Evolutionary conservation across 2,113 vertebrate species (phyloP).

Genomic region (Siniperca chuatsi): DNA sequence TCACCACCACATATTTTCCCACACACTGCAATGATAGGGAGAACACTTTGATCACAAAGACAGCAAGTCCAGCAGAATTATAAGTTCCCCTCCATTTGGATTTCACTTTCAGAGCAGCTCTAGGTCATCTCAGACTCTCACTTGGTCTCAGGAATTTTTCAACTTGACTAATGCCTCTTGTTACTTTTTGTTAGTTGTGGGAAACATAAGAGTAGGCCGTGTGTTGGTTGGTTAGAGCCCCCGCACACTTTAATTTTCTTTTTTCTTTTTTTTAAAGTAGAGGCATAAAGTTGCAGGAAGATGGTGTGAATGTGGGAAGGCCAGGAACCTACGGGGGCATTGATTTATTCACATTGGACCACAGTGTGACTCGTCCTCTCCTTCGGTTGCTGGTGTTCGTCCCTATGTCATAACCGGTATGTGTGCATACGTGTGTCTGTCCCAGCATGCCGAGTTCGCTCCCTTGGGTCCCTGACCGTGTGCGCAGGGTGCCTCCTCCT

Average conservation of each 20-base stretch:
- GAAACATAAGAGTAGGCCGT: constrained; percentile 34
- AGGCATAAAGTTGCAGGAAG: constrained; percentile 39
- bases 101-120: constrained; percentile 48
- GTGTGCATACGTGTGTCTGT: constrained; percentile 59
- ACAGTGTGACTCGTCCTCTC: constrained; percentile 43
- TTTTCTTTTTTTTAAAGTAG: not conserved
- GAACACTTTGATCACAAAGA: constrained; percentile 61
- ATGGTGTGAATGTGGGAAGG: constrained; percentile 55
- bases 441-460: constrained; percentile 57
- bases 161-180: constrained; percentile 12
- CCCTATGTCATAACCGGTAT: constrained; percentile 65
- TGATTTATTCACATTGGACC: constrained; percentile 47
- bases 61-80: constrained; percentile 48
- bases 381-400: constrained; percentile 49
- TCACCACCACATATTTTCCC: constrained; percentile 45
- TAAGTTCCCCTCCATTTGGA: constrained; percentile 35
- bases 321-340: constrained; percentile 34
- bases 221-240: constrained; percentile 43
- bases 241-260: constrained; percentile 1
- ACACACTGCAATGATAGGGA: constrained; percentile 5
- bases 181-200: constrained; percentile 41
- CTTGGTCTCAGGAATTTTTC: constrained; percentile 46
- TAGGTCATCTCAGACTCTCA: constrained; percentile 26
- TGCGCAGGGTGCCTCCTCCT: constrained; percentile 61
- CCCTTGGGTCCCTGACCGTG: constrained; percentile 63